These are phyloP conservation scores for Salvelinus fontinalis DNA, from an alignment of 2,113 vertebrate genomes.

Conservation along the genomic window DNA sequence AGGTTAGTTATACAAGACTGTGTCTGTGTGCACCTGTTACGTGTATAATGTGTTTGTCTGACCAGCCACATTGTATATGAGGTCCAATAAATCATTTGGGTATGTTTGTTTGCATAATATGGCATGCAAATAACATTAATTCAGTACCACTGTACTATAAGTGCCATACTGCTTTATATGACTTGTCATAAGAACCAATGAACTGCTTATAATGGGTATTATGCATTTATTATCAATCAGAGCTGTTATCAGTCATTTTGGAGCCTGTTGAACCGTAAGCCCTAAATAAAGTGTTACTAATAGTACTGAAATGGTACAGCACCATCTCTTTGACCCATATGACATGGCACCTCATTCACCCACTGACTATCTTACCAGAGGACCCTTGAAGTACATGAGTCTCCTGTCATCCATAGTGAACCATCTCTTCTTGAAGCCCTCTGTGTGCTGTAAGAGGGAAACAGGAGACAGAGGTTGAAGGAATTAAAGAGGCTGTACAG, in stretches of 20 bases:
- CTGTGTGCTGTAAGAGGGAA: constrained; percentile 77
- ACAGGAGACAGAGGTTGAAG: neutral
- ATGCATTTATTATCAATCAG: neutral
- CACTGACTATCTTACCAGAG: constrained; percentile 77
- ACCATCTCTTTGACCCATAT: constrained; percentile 26
- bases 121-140: neutral
- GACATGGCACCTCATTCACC: neutral
- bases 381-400: constrained; percentile 87
- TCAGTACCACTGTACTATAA: neutral
- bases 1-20: too few relatives aligned
- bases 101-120: neutral
- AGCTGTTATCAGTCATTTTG: too few relatives aligned
- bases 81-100: too few relatives aligned
- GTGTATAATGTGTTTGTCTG: neutral
- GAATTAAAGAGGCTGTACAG: neutral
- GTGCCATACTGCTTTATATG: neutral
- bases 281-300: neutral
- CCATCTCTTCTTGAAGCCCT: constrained; percentile 88
- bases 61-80: too few relatives aligned
- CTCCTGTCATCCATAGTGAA: constrained; percentile 88
- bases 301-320: neutral
- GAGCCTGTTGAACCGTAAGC: too few relatives aligned
- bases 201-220: neutral
- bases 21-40: too few relatives aligned
- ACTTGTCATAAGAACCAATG: neutral